These are phyloP conservation scores for Triplophysa bombifrons DNA, from an alignment of 2,797 vertebrate species.

Conservation along the genomic window DNA sequence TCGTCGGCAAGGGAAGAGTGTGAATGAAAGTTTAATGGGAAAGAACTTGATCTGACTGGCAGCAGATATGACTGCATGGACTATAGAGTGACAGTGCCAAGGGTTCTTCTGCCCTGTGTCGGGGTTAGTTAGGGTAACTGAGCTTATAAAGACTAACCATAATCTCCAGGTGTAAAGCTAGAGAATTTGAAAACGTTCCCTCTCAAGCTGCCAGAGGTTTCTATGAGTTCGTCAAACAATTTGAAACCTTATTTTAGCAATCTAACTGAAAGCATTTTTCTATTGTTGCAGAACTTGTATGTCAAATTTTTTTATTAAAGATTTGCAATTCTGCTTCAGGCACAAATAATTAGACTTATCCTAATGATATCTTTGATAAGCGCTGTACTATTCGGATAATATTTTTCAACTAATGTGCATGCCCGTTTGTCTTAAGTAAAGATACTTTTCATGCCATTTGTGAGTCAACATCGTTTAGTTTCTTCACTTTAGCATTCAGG, in stretches of 20 bases:
- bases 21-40: constrained; percentile 76
- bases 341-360: constrained; percentile 12
- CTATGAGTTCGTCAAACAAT: background rate
- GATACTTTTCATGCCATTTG: background rate
- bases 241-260: constrained; percentile 31
- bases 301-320: constrained; percentile 15
- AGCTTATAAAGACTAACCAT: background rate
- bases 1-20: constrained; percentile 62
- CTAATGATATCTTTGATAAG: constrained; percentile 25
- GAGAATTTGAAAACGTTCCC: constrained; percentile 5
- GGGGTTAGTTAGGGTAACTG: background rate
- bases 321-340: constrained; percentile 8
- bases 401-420: constrained; percentile 1
- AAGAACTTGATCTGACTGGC: constrained; percentile 64
- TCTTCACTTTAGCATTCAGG: constrained; percentile 1
- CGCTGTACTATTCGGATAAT: background rate
- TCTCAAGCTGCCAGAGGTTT: constrained; percentile 14
- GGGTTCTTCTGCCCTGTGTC: constrained; percentile 21
- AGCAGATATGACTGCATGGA: constrained; percentile 56
- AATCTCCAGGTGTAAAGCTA: background rate
- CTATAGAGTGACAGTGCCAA: constrained; percentile 37
- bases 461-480: background rate
- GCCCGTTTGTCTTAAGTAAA: background rate
- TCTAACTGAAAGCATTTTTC: constrained; percentile 20
- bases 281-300: background rate